phyloP scores from a whole-genome alignment of 2,888 invertebrate genomes.

The Lasioglossum lativentre region DNA sequence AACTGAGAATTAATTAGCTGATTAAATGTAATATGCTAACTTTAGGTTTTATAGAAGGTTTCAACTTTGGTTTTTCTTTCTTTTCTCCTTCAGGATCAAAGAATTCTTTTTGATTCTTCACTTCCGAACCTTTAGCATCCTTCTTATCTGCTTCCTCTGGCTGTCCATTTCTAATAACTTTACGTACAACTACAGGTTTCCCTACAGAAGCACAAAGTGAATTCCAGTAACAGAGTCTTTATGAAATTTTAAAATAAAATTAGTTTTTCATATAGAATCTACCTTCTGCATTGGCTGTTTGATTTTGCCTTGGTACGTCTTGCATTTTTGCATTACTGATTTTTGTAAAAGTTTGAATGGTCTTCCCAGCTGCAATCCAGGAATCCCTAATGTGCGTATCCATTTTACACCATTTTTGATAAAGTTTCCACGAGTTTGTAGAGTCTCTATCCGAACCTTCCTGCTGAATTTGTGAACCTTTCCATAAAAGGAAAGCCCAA shows the following conservation, averaged over 20 bases:
- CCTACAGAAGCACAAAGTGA: constrained; percentile 60
- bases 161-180: constrained; percentile 82
- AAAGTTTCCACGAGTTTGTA: constrained; percentile 91
- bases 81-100: constrained; percentile 71
- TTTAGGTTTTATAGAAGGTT: constrained; percentile 79
- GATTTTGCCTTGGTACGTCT: constrained; percentile 82
- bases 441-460: constrained; percentile 85
- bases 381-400: constrained; percentile 90
- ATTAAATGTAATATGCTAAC: constrained; percentile 52
- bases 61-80: constrained; percentile 77
- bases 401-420: constrained; percentile 94
- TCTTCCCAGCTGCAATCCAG: constrained; percentile 93
- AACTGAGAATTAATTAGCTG: background rate
- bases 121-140: constrained; percentile 72
- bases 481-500: constrained; percentile 94
- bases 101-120: constrained; percentile 73
- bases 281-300: constrained; percentile 74
- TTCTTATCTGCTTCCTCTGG: constrained; percentile 80
- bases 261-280: background rate
- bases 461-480: constrained; percentile 86
- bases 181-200: constrained; percentile 80
- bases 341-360: constrained; percentile 90
- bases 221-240: background rate
- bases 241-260: constrained; percentile 3
- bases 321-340: constrained; percentile 89